Evolutionary conservation across 2,113 vertebrate genomes (phyloP).

Genomic region (Scomber scombrus): DNA sequence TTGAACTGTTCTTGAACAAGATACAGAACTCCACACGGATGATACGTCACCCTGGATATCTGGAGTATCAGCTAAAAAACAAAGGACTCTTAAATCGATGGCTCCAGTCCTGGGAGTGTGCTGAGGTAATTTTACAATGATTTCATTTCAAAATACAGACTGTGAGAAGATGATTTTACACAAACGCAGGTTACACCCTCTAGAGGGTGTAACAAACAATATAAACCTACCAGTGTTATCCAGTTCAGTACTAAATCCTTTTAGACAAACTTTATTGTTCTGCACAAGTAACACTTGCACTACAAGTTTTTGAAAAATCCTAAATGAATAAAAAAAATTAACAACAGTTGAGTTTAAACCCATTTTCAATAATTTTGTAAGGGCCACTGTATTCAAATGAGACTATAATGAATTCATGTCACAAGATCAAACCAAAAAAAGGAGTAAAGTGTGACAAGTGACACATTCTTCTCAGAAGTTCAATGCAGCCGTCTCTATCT

Average conservation of each 20-base stretch:
- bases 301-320: neutral
- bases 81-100: constrained; percentile 27
- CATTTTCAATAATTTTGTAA: neutral
- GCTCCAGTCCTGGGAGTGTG: neutral
- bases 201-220: constrained; percentile 5
- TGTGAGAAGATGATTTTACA: constrained; percentile 30
- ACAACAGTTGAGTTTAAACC: neutral
- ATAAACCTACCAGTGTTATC: constrained; percentile 7
- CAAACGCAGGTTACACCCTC: constrained; percentile 59
- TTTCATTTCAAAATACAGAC: constrained; percentile 53
- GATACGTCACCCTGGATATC: constrained; percentile 25
- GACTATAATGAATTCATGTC: neutral
- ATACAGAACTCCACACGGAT: constrained; percentile 2
- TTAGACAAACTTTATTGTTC: neutral
- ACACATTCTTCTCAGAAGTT: constrained; percentile 58
- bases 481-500: constrained; percentile 39
- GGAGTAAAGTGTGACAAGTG: constrained; percentile 41
- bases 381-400: constrained; percentile 16
- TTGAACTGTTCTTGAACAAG: constrained; percentile 35
- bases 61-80: constrained; percentile 29
- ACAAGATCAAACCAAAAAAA: constrained; percentile 34
- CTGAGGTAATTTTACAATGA: constrained; percentile 56
- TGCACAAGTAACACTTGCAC: neutral
- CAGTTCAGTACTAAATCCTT: constrained; percentile 13
- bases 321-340: neutral